Evolutionary conservation across 2,797 vertebrate genomes (phyloP).

Genomic region (Oryzias sinensis): DNA sequence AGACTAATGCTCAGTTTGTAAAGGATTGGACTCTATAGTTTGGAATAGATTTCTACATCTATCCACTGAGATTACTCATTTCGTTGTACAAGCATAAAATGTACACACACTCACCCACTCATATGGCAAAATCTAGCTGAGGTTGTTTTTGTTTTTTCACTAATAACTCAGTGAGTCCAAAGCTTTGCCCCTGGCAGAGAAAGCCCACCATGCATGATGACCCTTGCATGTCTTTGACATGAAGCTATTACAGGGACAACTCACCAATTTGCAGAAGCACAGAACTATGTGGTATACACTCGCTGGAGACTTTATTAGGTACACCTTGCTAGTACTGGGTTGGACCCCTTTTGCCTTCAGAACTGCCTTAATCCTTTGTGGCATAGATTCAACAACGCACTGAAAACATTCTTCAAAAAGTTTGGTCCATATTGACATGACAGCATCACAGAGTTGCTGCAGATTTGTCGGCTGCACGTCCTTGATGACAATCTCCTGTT

Average conservation of each 20-base stretch:
- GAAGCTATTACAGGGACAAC: constrained; percentile 38
- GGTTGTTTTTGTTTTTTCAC: constrained; percentile 24
- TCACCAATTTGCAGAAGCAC: constrained; percentile 8
- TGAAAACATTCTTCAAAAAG: too few species aligned
- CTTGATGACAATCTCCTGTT: too few species aligned
- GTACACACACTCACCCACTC: constrained; percentile 16
- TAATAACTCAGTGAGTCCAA: constrained; percentile 38
- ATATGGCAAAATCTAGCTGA: constrained; percentile 48
- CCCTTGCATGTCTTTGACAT: constrained; percentile 58
- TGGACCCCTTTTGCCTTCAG: constrained; percentile 34
- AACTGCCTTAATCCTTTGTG: constrained; percentile 2
- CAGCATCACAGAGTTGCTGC: too few species aligned
- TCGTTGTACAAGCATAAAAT: constrained; percentile 22
- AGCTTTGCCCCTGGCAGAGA: constrained; percentile 52
- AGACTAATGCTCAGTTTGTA: constrained; percentile 22
- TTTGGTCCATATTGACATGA: too few species aligned
- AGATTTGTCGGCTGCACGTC: too few species aligned
- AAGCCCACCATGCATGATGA: constrained; percentile 64
- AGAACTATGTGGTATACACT: constrained; percentile 3
- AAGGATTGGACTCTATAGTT: constrained; percentile 33
- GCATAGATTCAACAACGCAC: too few species aligned
- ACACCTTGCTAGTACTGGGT: constrained; percentile 43
- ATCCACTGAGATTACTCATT: constrained; percentile 22
- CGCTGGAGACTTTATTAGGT: constrained; percentile 2
- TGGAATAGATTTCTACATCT: constrained; percentile 28